These are phyloP conservation scores for Bettongia penicillata DNA, from an alignment of 2,113 vertebrate species.

Conservation along the genomic window DNA sequence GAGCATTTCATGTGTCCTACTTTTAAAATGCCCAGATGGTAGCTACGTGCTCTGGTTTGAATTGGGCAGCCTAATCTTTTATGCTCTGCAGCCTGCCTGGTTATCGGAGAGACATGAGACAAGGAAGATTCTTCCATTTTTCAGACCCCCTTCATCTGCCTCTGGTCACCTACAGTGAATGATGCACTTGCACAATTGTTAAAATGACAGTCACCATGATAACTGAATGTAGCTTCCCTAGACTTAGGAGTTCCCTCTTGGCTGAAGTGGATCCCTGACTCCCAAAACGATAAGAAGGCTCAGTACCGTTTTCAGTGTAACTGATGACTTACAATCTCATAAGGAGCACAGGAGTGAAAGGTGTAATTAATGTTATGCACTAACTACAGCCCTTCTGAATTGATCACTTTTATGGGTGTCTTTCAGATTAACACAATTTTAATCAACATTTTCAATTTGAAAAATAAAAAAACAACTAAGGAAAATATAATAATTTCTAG, in stretches of 20 bases:
- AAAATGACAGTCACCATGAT: conserved; percentile 49
- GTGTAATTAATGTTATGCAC: conserved; percentile 6
- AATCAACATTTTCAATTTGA: conserved; percentile 49
- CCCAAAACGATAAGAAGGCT: not conserved
- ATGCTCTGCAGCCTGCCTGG: conserved; percentile 30
- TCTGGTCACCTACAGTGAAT: conserved; percentile 51
- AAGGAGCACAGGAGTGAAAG: not conserved
- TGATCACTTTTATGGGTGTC: conserved; percentile 38
- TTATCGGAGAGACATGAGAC: conserved; percentile 61
- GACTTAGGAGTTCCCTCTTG: not conserved
- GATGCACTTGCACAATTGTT: conserved; percentile 42
- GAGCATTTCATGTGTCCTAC: conserved; percentile 58
- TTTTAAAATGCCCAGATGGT: conserved; percentile 70
- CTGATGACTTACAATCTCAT: conserved; percentile 32
- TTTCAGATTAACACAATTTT: conserved; percentile 49
- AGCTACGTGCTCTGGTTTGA: conserved; percentile 62
- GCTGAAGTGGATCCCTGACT: not conserved
- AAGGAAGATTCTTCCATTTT: conserved; percentile 61
- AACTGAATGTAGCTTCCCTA: conserved; percentile 9
- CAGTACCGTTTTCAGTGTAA: not conserved
- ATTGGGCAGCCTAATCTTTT: conserved; percentile 58
- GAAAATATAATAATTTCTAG: conserved; percentile 13
- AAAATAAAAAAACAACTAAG: conserved; percentile 41
- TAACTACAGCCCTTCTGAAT: conserved; percentile 13
- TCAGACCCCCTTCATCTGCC: conserved; percentile 60